Conservation (phyloP, 2,113 vertebrate genomes). For the Peromyscus polionotus region DNA sequence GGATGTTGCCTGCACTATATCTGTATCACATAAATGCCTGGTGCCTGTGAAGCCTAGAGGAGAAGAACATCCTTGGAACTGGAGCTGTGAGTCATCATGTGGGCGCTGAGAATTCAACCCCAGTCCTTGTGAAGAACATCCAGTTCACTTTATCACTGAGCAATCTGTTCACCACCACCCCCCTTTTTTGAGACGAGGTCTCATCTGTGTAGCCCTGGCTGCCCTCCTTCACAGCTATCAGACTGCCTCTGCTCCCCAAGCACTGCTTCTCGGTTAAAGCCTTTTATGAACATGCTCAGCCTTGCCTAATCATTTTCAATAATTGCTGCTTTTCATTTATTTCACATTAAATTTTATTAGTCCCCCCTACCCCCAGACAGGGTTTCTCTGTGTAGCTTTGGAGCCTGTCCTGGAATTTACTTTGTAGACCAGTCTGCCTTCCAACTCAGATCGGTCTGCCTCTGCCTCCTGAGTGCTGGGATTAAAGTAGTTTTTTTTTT, state of each 20-base stretch:
- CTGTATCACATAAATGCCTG: background rate
- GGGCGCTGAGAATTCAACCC: background rate
- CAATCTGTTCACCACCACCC: background rate
- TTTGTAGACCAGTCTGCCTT: background rate
- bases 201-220: background rate
- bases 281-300: background rate
- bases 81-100: no score
- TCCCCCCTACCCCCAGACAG: background rate
- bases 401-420: background rate
- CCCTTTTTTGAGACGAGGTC: background rate
- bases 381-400: background rate
- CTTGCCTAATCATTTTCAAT: background rate
- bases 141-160: background rate
- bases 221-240: background rate
- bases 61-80: no score
- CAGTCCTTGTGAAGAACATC: background rate
- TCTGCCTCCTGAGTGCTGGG: background rate
- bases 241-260: background rate
- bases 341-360: background rate
- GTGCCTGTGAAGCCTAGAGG: background rate
- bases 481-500: background rate
- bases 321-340: background rate
- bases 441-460: background rate
- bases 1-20: background rate
- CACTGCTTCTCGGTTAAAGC: background rate